Percentiles rank a stretch among this genome's conserved stretches.
phyloP scores from a whole-genome alignment of 2,113 vertebrate genomes.

The Emydocephalus ijimae region DNA sequence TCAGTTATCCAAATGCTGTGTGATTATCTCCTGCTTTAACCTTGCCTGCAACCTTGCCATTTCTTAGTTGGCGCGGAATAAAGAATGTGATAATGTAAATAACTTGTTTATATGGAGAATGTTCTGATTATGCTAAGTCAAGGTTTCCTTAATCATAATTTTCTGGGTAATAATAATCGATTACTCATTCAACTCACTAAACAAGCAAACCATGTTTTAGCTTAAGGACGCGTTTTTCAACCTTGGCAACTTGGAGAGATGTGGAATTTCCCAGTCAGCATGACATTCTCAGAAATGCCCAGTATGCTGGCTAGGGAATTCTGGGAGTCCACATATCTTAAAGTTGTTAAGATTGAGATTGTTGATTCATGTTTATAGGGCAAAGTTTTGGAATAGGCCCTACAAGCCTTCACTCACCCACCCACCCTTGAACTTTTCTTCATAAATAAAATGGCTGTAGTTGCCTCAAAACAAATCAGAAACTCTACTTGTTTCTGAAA shows the following conservation, averaged over 20 bases:
- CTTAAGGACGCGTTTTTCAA: neutral
- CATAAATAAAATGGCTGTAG: conserved; percentile 1
- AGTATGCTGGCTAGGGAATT: neutral
- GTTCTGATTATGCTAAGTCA: neutral
- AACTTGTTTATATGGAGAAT: neutral
- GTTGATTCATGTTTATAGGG: neutral
- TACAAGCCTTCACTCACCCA: neutral
- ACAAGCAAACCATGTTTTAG: neutral
- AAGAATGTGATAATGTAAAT: neutral
- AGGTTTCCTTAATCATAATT: neutral
- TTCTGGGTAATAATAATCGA: neutral
- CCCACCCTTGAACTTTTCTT: neutral
- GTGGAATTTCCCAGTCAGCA: neutral
- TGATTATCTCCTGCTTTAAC: neutral
- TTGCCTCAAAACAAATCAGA: conserved; percentile 4
- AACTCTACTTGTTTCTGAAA: conserved; percentile 8
- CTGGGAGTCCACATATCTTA: neutral
- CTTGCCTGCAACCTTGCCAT: neutral
- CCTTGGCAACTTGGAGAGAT: neutral
- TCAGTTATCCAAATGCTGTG: neutral
- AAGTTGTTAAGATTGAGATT: neutral
- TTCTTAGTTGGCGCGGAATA: neutral
- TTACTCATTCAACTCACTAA: neutral
- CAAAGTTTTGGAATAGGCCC: neutral
- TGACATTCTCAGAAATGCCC: neutral